phyloP scores from a whole-genome alignment of 2,888 invertebrate species.

The Oeneis ivallda region DNA sequence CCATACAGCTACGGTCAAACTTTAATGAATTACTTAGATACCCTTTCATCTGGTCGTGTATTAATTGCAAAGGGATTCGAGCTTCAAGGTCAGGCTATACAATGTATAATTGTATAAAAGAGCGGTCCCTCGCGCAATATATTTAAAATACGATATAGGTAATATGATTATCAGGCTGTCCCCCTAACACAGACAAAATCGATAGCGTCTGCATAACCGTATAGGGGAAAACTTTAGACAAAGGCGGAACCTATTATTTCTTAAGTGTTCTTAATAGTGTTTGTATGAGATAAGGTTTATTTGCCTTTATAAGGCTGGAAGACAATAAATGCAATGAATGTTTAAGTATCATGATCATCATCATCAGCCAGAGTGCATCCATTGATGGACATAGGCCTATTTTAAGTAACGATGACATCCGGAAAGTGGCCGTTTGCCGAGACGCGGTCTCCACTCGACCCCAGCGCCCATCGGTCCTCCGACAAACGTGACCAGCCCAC shows the following conservation, averaged over 20 bases:
- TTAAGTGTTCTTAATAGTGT: background rate
- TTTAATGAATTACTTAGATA: slow-evolving; percentile 19
- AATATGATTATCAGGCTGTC: slow-evolving; percentile 77
- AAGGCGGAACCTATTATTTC: slow-evolving; percentile 13
- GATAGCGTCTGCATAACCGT: slow-evolving; percentile 74
- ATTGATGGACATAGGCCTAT: too few relatives aligned
- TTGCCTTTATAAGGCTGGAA: background rate
- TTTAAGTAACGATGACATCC: too few relatives aligned
- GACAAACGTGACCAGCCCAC: too few relatives aligned
- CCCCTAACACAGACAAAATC: slow-evolving; percentile 82
- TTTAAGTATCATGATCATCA: too few relatives aligned
- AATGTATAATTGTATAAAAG: slow-evolving; percentile 41
- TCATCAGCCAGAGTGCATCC: too few relatives aligned
- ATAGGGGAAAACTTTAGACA: slow-evolving; percentile 58
- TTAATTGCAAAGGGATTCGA: slow-evolving; percentile 48
- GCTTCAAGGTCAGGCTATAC: slow-evolving; percentile 59
- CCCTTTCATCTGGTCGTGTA: slow-evolving; percentile 39
- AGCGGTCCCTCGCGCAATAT: slow-evolving; percentile 61
- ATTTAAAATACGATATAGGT: slow-evolving; percentile 78
- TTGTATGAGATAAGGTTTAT: background rate
- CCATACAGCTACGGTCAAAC: slow-evolving; percentile 11
- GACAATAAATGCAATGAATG: background rate
- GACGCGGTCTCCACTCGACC: too few relatives aligned
- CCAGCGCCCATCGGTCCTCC: too few relatives aligned
- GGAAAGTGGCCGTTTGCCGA: too few relatives aligned